Conservation (phyloP, 2,113 vertebrate species). For the Xiphophorus couchianus region DNA sequence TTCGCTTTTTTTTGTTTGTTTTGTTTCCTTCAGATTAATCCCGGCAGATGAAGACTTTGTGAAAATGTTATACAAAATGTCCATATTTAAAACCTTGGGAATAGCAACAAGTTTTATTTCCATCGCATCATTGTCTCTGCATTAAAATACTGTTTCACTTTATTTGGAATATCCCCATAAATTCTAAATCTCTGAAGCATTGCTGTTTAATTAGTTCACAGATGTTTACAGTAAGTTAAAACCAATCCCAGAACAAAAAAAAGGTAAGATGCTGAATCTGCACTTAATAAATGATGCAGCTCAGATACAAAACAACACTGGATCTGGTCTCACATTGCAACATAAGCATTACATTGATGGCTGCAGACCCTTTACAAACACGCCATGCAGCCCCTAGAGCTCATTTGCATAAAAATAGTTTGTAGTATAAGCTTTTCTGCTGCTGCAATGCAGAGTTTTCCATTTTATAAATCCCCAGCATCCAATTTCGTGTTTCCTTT, state of each 20-base stretch:
- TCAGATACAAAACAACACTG: not conserved
- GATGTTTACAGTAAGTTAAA: not conserved
- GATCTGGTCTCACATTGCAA: not conserved
- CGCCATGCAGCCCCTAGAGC: slow-evolving; percentile 10
- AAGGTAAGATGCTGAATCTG: not conserved
- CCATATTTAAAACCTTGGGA: not conserved
- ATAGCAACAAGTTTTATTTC: not conserved
- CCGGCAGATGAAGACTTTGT: not conserved
- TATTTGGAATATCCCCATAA: not conserved
- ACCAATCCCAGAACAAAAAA: not conserved
- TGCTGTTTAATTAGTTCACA: not conserved
- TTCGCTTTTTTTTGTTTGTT: not conserved
- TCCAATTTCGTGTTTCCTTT: slow-evolving; percentile 52
- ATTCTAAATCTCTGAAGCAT: not conserved
- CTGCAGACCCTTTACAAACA: slow-evolving; percentile 20
- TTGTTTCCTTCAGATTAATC: not conserved
- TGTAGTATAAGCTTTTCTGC: slow-evolving; percentile 31
- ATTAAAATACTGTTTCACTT: not conserved
- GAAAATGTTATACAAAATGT: not conserved
- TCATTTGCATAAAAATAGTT: slow-evolving; percentile 58
- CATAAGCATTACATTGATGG: slow-evolving; percentile 7
- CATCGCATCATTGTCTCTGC: not conserved
- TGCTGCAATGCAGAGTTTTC: slow-evolving; percentile 54
- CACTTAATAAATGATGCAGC: not conserved
- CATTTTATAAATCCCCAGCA: slow-evolving; percentile 52